phyloP scores from a whole-genome alignment of 2,113 vertebrate genomes.

The Melierax canorus region DNA sequence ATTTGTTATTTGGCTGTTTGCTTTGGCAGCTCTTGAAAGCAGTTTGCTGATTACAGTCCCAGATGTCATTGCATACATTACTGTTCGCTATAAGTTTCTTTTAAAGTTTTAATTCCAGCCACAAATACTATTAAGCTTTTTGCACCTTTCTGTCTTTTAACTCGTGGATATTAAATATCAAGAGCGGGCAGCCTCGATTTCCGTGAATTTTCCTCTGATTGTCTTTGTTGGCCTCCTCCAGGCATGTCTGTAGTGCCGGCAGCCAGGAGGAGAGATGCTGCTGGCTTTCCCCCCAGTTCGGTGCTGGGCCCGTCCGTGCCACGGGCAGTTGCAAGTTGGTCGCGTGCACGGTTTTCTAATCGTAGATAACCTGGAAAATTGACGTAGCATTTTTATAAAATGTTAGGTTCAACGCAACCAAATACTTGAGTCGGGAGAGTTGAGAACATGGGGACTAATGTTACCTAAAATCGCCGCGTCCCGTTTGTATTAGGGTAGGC shows the following conservation, averaged over 20 bases:
- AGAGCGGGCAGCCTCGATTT: slow-evolving; percentile 40
- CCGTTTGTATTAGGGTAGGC: neutral
- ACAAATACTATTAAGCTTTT: slow-evolving; percentile 80
- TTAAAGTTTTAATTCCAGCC: slow-evolving; percentile 81
- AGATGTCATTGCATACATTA: slow-evolving; percentile 95
- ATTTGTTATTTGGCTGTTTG: slow-evolving; percentile 99
- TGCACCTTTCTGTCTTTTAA: slow-evolving; percentile 72
- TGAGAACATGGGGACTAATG: neutral
- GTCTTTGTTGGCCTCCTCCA: neutral
- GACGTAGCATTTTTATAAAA: neutral
- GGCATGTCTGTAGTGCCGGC: neutral
- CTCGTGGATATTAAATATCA: slow-evolving; percentile 59
- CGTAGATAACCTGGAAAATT: neutral
- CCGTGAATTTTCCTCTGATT: neutral
- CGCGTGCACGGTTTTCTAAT: neutral
- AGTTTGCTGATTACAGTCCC: slow-evolving; percentile 94
- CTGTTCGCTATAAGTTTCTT: slow-evolving; percentile 78
- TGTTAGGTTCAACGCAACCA: neutral
- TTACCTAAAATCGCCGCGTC: neutral
- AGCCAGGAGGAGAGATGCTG: neutral
- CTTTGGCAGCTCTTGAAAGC: slow-evolving; percentile 99
- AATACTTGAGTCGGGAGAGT: neutral
- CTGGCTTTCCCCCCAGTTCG: neutral
- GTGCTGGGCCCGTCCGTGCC: neutral
- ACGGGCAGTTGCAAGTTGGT: neutral